A percentile compares a stretch with the other conserved stretches of the same genome.
Evolutionary conservation across 92 coral and sea anemone species (phyloP).

Genomic region (Pocillopora meandrina): DNA sequence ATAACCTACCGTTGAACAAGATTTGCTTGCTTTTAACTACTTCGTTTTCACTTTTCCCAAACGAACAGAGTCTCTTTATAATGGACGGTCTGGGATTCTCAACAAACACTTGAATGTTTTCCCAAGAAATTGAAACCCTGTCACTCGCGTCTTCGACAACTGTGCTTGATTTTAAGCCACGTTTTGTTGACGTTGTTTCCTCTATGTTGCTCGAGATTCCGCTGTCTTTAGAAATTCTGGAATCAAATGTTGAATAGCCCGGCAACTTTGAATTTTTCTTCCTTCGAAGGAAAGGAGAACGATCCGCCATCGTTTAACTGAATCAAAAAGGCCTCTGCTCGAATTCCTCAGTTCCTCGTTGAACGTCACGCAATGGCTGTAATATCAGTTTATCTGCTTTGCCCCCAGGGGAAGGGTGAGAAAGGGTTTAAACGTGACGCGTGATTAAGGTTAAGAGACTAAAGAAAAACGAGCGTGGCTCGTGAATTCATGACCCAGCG

Average conservation of each 20-base stretch:
- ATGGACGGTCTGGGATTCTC: constrained; percentile 15
- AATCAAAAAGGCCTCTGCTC: too few species aligned
- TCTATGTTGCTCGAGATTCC: constrained; percentile 9
- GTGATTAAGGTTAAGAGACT: too few species aligned
- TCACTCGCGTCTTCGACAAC: constrained; percentile 24
- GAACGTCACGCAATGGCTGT: neutral
- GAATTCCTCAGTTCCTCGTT: too few species aligned
- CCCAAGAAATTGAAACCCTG: constrained; percentile 50
- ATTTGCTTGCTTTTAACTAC: constrained; percentile 8
- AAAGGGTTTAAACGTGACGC: too few species aligned
- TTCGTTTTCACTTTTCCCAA: constrained; percentile 4
- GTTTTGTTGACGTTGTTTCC: neutral
- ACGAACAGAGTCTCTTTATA: constrained; percentile 11
- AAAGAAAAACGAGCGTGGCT: too few species aligned
- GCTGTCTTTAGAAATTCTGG: constrained; percentile 14
- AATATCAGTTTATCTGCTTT: too few species aligned
- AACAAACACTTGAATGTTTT: constrained; percentile 61
- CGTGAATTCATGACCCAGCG: too few species aligned
- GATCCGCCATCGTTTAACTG: neutral
- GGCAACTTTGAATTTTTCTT: neutral
- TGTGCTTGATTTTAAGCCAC: neutral
- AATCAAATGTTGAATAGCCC: constrained; percentile 23
- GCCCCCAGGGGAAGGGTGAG: too few species aligned
- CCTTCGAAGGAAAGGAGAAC: constrained; percentile 1
- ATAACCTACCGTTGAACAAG: constrained; percentile 23